Base-by-base conservation (phyloP, 2,888 invertebrate genomes). In the Patella depressa region DNA sequence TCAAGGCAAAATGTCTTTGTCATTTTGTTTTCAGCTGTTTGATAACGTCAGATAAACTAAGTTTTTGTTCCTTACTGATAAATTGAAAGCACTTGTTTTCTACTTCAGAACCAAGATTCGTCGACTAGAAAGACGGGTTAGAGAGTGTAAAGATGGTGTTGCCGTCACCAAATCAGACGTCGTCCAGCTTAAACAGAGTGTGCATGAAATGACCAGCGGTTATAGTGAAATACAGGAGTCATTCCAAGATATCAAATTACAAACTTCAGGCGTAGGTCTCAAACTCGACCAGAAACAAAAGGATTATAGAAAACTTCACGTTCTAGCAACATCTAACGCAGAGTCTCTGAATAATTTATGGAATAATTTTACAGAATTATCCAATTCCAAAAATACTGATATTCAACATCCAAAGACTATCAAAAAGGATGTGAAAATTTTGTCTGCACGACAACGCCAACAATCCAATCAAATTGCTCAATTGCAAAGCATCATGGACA, bases 171-270 rank as follows among this genome's bases (percentile, higher is more conserved):
- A 82, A 55, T 84, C 85, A 24, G 90, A 91, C 57, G 80, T 88
- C 24, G 82, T 86, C 5, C 87, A 88, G 78, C 77, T 90, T 59
- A 83, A 87, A 72, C 81, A 83, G 7, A 83, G 85, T 72, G 81
- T 87, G 17, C 79, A 84, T n/a, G 85, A 85, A 54, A 84, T 85
- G 70, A 83, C 82, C 53, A 80, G 81, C 73, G 80, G 80, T 70
- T 79, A 87, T 53, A 75, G 77, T 2, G 72, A 74, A 5, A 77
- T 89, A 1, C 81, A 85, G 29, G 85, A 83, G 34, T 72, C 72
- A 12, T 71, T 79, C n/a, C 74, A 83, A 57, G 83, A 84, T 71
- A 75, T 81, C 73, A 78, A 81, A 78, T 82, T 78, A 71, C 80
- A 80, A 65, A 73, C 74, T 57, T 76, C 77, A 17, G 34, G 74